Evolutionary conservation across 1,140 invertebrate genomes (phyloP), one percentile per base, ranked within the genome.

Genomic region (Saccostrea cuccullata): DNA sequence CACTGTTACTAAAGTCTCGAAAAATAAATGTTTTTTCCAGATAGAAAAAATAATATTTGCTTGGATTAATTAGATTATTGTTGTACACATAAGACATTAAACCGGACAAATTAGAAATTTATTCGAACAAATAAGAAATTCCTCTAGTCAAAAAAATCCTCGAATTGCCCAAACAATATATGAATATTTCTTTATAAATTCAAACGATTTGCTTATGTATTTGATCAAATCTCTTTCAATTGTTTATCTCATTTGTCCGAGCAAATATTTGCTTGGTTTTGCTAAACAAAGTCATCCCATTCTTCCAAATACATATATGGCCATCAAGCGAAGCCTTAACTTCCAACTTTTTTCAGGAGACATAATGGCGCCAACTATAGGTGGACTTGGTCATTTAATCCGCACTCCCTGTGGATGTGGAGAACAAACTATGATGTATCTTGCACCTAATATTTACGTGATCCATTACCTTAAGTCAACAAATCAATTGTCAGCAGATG

Each of bases 401-500:
- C 93, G 93, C 85, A 96, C 98, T 95, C 98, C 98, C 2, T 97
- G 96, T 83, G 98, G 97, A 2, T 98, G 98, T 94, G 98, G 98
- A 15, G 98, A 99, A 95, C 98, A 98, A 94, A 98, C 98, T 90
- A 98, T 98, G 97, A 95, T 98, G 0, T 97, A 97, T 91, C 97
- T 98, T 60, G 97, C 98, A 36, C 98, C 98, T 1, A 98, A 98
- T 93, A 97, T 98, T 91, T 97, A 98, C 67, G 96, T 98, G 84
- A 93, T 98, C 15, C 96, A 98, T 89, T 98, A 98, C 93, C 94
- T 98, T 8, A 96, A 95, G n/a, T 94, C 95, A 0, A 96, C 95
- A 0, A 96, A 96, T 88, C 96, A 36, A 36, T 36, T 36, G 30
- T 36, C 2, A 36, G 30, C 30, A 36, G 30, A 36, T 36, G 30